Evolutionary conservation across 2,113 vertebrate genomes (phyloP), one percentile per base, ranked within the genome.

Genomic region (Solenodon paradoxus): DNA sequence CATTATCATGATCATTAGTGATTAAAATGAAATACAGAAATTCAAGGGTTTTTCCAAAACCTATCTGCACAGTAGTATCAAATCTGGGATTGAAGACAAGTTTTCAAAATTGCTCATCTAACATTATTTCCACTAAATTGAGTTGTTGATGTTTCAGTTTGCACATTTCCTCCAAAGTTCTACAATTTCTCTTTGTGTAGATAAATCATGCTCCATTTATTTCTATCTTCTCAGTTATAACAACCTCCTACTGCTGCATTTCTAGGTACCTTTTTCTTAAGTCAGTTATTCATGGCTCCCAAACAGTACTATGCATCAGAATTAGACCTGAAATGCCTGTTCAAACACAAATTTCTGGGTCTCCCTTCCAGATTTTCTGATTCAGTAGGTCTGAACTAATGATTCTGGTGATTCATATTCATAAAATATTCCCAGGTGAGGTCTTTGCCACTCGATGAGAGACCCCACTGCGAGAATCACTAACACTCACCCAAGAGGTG

Each of bases 81-180:
- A 19, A 92, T 78, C 32, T 84, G 28, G 6, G 17, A 28, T 30
- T 90, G 8, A 38, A 90, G 94, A 75, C 9, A 83, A 71, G 17
- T 0, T 35, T 82, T 95, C 19, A 42, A 49, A 22, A 84, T 63
- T 66, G 12, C 2, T 64, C 55, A 53, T 17, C 12, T 40, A 93
- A 0, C 4, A 77, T 71, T 71, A 5, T 55, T 81, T 80, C 22
- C 26, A 93, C 91, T 96, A 96, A 95, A 96, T 79, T 92, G 40
- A 45, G 49, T 75, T 68, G 35, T 32, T 47, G 12, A 32, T 86
- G 53, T n/a, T 92, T 77, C 75, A 80, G 4, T 64, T 66, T 47
- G 40, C 12, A 9, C 9, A 53, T 28, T 64, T 63, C 13, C n/a
- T 11, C 59, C 40, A 66, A n/a, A 49, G 1, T 61, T 81, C 71